Evolutionary conservation across 2,113 vertebrate species (phyloP).

Genomic region (Falcunculus frontatus): DNA sequence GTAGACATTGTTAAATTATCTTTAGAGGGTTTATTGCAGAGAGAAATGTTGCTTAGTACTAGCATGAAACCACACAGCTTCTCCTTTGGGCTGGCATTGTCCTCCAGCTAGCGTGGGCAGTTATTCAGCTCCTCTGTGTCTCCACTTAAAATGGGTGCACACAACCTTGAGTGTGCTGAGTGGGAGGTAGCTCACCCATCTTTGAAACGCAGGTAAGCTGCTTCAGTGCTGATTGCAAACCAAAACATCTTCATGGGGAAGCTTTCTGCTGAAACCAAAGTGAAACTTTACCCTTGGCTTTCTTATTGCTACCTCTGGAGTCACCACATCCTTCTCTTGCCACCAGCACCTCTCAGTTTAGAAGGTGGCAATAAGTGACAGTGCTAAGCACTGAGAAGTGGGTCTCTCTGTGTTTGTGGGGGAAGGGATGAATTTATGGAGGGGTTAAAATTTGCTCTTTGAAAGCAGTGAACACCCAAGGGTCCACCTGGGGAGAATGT

Average conservation of each 20-base stretch:
- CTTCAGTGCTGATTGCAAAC: neutral
- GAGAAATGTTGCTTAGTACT: neutral
- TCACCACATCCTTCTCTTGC: slow-evolving; percentile 43
- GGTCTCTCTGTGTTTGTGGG: neutral
- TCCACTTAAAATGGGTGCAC: neutral
- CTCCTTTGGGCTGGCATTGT: neutral
- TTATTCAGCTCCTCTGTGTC: neutral
- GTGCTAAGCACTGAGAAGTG: neutral
- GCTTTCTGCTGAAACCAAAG: neutral
- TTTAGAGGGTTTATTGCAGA: neutral
- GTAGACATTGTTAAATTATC: neutral
- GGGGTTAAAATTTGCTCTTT: neutral
- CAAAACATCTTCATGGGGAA: neutral
- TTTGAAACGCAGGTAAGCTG: neutral
- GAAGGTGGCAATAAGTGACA: neutral
- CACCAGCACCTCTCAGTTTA: neutral
- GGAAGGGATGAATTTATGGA: neutral
- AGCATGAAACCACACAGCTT: neutral
- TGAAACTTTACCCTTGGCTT: neutral
- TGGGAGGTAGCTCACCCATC: neutral
- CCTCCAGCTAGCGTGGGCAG: neutral
- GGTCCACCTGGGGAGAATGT: neutral
- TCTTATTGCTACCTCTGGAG: neutral
- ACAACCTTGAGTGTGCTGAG: neutral
- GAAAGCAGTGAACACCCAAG: neutral